These are phyloP conservation scores for Neolamprologus longior DNA, from an alignment of 2,113 vertebrate species.

Conservation along the genomic window DNA sequence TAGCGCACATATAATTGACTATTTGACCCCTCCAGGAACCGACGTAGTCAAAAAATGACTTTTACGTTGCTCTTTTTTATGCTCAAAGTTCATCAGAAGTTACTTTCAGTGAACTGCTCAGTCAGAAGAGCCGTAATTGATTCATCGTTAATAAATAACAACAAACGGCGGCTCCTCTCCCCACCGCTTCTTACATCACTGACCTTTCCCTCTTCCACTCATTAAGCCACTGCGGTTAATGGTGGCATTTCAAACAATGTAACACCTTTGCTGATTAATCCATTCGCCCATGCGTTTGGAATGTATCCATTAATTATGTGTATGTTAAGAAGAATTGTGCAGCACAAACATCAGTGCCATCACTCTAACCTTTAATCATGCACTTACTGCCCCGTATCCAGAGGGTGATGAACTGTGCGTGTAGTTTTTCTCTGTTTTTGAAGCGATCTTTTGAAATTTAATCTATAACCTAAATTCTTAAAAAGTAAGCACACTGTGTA, in stretches of 20 bases:
- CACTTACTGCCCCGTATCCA: neutral
- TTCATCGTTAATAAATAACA: conserved; percentile 57
- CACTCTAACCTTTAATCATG: conserved; percentile 34
- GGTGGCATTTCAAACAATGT: conserved; percentile 71
- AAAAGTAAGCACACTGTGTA: neutral
- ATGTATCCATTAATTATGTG: conserved; percentile 36
- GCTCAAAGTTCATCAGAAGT: conserved; percentile 9
- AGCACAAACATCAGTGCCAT: neutral
- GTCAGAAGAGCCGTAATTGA: conserved; percentile 50
- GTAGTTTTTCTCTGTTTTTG: neutral
- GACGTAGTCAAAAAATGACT: neutral
- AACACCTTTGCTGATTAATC: conserved; percentile 67
- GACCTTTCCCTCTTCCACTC: conserved; percentile 72
- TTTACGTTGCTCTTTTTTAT: neutral
- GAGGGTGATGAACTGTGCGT: neutral
- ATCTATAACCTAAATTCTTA: neutral
- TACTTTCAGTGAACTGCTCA: neutral
- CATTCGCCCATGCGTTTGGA: conserved; percentile 37
- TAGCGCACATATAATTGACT: neutral
- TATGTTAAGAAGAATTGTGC: neutral
- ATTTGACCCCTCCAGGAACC: neutral
- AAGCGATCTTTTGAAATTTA: neutral
- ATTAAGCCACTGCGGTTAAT: conserved; percentile 68
- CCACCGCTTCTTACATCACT: conserved; percentile 41
- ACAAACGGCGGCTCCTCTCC: conserved; percentile 39